These are phyloP conservation scores for Drosophila sturtevanti DNA, from an alignment of 1,140 invertebrate species.

Conservation along the genomic window DNA sequence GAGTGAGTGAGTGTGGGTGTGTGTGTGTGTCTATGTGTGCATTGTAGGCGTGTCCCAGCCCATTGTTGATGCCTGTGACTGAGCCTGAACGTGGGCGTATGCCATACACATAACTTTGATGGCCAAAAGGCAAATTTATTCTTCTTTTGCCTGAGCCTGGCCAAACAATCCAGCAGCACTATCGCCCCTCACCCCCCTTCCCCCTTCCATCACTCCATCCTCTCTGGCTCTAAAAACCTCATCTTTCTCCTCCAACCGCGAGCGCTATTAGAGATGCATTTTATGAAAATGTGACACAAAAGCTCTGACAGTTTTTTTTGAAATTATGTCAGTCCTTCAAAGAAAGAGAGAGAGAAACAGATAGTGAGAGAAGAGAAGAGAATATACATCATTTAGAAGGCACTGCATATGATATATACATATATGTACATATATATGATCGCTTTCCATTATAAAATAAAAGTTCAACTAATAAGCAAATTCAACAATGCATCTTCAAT, in stretches of 20 bases:
- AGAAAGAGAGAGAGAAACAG: no score
- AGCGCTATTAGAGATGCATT: conserved; percentile 5
- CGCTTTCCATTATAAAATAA: no score
- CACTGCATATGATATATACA: no score
- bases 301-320: neutral
- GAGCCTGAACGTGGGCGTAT: conserved; percentile 27
- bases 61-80: conserved; percentile 46
- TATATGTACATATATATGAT: no score
- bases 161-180: neutral
- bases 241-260: neutral
- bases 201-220: neutral
- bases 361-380: no score
- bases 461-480: no score
- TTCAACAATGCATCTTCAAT: no score
- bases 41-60: conserved; percentile 40
- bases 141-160: conserved; percentile 25
- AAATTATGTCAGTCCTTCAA: conserved; percentile 5
- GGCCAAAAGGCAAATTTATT: conserved; percentile 71
- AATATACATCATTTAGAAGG: no score
- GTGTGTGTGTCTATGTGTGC: conserved; percentile 25
- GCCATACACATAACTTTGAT: conserved; percentile 53
- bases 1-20: conserved; percentile 16
- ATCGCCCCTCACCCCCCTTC: neutral
- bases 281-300: conserved; percentile 7
- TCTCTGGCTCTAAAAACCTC: neutral